These are phyloP conservation scores for Argyrosomus regius DNA, from an alignment of 2,797 vertebrate species.

Conservation along the genomic window DNA sequence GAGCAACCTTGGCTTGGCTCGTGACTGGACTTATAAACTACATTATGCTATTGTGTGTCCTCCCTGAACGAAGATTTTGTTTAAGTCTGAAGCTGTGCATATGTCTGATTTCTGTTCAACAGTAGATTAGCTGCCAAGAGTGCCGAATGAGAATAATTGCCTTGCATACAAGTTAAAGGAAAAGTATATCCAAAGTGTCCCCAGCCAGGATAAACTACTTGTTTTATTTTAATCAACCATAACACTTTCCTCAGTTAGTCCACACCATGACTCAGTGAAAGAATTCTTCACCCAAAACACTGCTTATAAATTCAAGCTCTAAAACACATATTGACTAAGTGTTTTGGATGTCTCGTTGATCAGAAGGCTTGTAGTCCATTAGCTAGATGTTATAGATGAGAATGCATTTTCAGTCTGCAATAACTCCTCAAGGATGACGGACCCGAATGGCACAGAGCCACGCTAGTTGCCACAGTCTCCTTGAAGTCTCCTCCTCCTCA, in stretches of 20 bases:
- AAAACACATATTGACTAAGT: slow-evolving; percentile 31
- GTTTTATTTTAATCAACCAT: slow-evolving; percentile 4
- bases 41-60: not conserved
- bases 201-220: not conserved
- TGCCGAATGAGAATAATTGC: not conserved
- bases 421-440: slow-evolving; percentile 48
- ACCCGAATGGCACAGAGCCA: slow-evolving; percentile 57
- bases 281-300: not conserved
- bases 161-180: not conserved
- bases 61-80: slow-evolving; percentile 4
- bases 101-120: not conserved
- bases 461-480: slow-evolving; percentile 29
- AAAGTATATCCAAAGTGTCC: not conserved
- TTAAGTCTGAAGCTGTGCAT: not conserved
- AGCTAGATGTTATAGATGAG: slow-evolving; percentile 50
- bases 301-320: slow-evolving; percentile 14
- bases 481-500: slow-evolving; percentile 19
- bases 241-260: not conserved
- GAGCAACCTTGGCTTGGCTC: not conserved
- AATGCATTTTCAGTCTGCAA: slow-evolving; percentile 49
- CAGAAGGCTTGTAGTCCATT: slow-evolving; percentile 47
- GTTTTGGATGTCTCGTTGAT: slow-evolving; percentile 2
- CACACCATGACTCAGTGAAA: slow-evolving; percentile 5
- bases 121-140: not conserved
- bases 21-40: slow-evolving; percentile 25